Percentiles rank a stretch among this genome's conserved stretches.
These are phyloP conservation scores for Shinisaurus crocodilurus DNA, from an alignment of 2,113 vertebrate species.

Conservation along the genomic window DNA sequence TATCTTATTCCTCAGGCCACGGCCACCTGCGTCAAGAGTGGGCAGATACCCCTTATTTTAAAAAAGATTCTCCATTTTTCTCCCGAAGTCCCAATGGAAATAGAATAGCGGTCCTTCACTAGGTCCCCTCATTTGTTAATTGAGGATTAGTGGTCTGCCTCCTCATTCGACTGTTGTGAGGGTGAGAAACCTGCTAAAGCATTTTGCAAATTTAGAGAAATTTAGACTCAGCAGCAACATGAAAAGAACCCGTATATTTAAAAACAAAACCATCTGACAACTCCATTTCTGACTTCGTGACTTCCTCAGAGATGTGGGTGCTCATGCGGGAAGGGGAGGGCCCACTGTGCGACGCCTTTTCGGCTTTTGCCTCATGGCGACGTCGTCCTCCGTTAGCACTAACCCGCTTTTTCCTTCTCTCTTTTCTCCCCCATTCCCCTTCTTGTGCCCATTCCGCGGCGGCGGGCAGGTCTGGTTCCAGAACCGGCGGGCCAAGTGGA, in stretches of 20 bases:
- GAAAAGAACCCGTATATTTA: neutral
- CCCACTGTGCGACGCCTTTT: too few species aligned
- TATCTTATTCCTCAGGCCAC: neutral
- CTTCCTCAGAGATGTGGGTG: neutral
- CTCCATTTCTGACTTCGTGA: neutral
- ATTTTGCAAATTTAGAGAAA: neutral
- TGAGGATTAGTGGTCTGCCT: neutral
- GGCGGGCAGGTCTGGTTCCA: conserved; percentile 93
- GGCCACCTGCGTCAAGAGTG: neutral
- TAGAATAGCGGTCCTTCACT: neutral
- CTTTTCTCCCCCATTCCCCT: too few species aligned
- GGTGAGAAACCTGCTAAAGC: neutral
- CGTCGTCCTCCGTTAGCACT: neutral
- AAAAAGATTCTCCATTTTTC: neutral
- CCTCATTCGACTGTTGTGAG: neutral
- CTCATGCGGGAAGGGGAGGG: rapidly evolving
- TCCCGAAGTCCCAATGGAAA: neutral
- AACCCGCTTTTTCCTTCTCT: neutral
- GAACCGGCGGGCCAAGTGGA: conserved; percentile 97
- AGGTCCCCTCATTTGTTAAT: neutral
- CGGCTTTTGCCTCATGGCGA: neutral
- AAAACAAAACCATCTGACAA: neutral
- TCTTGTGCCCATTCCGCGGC: neutral
- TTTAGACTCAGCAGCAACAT: neutral
- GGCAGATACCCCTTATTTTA: neutral